Conservation (phyloP, 2,113 vertebrate species). For the Alces alces region DNA sequence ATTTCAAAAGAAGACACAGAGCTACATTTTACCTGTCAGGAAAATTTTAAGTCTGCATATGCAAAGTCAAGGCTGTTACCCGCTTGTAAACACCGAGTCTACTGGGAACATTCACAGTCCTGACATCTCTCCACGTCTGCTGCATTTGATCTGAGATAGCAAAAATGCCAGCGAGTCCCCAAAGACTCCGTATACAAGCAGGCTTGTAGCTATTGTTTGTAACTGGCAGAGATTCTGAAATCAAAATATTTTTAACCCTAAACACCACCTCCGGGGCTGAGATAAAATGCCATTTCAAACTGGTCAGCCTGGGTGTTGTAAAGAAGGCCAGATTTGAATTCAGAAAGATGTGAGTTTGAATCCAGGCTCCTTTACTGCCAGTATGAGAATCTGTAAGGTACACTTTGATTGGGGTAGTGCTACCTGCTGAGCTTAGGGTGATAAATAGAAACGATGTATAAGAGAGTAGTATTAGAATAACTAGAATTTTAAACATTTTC, state of each 20-base stretch:
- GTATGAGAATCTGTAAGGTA: background rate
- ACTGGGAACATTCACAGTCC: background rate
- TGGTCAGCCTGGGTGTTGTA: background rate
- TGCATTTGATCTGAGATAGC: slow-evolving; percentile 4
- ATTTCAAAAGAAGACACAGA: background rate
- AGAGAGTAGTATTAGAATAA: background rate
- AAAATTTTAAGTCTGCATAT: slow-evolving; percentile 36
- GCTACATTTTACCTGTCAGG: slow-evolving; percentile 1
- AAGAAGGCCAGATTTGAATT: background rate
- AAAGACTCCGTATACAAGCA: background rate
- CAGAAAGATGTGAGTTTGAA: background rate
- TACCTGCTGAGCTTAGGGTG: background rate
- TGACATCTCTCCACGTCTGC: slow-evolving; percentile 4
- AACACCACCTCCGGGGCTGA: background rate
- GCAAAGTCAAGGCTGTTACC: slow-evolving; percentile 24
- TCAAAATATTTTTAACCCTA: background rate
- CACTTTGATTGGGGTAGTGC: background rate
- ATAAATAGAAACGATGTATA: background rate
- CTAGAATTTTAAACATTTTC: background rate
- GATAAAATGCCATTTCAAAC: background rate
- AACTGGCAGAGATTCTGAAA: background rate
- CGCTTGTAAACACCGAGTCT: slow-evolving; percentile 31
- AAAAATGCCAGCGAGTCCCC: background rate
- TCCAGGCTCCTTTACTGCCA: background rate
- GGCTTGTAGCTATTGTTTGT: background rate